Evolutionary conservation across 2,113 vertebrate genomes (phyloP), one percentile per base, ranked within the genome.

Genomic region (Archocentrus centrarchus): DNA sequence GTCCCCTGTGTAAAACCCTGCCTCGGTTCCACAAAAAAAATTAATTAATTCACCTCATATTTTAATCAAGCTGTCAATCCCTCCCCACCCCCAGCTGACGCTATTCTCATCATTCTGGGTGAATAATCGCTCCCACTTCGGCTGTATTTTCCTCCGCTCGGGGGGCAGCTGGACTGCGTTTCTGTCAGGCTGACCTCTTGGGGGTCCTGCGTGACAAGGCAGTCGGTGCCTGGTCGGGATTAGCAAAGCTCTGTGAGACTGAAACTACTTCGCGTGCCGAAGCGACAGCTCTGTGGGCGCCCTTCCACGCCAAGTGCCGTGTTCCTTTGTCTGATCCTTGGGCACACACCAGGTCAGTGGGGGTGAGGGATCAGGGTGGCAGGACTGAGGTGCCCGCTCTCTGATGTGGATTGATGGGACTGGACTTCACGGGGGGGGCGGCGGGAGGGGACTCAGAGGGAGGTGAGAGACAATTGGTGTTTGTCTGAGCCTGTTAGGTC

Each of bases 401-500:
- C 90, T 93, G 91, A 95, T 94, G 85, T 62, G 84, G 84, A 85
- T 82, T 92, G 92, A 94, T 83, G 75, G 88, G 92, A 81, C 77
- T 63, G 80, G 82, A 81, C 79, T 82, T 88, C 59, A 59, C 35
- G 18, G 76, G 75, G 64, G 59, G 75, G 7, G 77, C 2, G 68
- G 50, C 75, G 68, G 79, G 89, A 73, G 90, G 59, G 39, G 79
- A 81, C 57, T 78, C 81, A 10, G 77, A 82, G 78, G 86, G 89
- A 81, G 88, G 81, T 77, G 66, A 79, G 63, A 80, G 77, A 84
- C 75, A 81, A 92, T 89, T 86, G 86, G 79, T 84, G 91, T 91
- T 91, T 93, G 89, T 93, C 93, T 75, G 50, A 88, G 87, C 87
- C 80, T 81, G 92, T 94, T 91, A 92, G 88, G 83, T 91, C 86